Evolutionary conservation across 2,797 vertebrate genomes (phyloP).

Genomic region (Anguilla marmorata): DNA sequence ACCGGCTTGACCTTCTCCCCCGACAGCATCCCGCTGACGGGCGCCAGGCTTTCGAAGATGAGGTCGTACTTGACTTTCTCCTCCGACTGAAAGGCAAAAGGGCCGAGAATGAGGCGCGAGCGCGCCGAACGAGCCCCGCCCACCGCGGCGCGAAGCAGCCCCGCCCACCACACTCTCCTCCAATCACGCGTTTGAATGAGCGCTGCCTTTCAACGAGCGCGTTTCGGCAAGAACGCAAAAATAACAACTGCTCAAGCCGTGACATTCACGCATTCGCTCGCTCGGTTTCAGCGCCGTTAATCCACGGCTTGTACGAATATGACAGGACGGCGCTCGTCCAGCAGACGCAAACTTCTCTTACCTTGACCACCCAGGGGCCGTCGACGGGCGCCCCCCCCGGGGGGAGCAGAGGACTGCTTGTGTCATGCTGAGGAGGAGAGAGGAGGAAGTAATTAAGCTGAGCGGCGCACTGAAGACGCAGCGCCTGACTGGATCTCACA

Average conservation of each 20-base stretch:
- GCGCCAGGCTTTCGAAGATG: conserved; percentile 94
- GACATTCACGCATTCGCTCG: neutral
- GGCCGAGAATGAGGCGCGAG: neutral
- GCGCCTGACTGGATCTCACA: conserved; percentile 19
- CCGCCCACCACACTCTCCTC: too few species aligned
- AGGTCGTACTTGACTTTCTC: conserved; percentile 95
- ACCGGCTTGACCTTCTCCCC: conserved; percentile 98
- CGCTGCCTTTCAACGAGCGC: neutral
- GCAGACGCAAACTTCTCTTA: conserved; percentile 58
- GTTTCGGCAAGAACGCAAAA: neutral
- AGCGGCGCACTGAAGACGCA: neutral
- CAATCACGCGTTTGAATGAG: neutral
- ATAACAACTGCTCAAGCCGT: too few species aligned
- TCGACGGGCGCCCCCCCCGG: conserved; percentile 74
- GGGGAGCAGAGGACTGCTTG: conserved; percentile 81
- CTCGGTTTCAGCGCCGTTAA: neutral
- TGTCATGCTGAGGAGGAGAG: conserved; percentile 77
- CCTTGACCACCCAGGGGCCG: conserved; percentile 91
- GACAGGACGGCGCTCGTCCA: neutral
- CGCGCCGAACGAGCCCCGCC: neutral
- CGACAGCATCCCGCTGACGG: conserved; percentile 85
- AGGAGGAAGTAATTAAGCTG: conserved; percentile 40
- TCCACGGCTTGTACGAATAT: neutral
- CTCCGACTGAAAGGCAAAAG: conserved; percentile 73
- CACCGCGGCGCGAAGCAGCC: neutral